These are phyloP conservation scores for Hydrotaea diabolus DNA, from an alignment of 2,888 invertebrate species.

Conservation along the genomic window DNA sequence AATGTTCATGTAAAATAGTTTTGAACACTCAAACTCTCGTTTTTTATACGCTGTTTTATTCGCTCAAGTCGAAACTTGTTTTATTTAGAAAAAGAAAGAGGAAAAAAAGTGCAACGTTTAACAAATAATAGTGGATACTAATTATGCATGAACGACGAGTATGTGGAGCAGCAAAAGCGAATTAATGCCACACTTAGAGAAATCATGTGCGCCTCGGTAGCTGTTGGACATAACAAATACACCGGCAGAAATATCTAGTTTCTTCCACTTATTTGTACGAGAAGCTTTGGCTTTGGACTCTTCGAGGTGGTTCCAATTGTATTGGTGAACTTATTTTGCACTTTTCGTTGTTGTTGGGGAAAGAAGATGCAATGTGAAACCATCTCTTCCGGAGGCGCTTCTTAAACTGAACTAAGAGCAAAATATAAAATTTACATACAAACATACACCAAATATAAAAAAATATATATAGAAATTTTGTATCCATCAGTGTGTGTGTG, in stretches of 20 bases:
- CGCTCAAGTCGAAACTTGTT: no score
- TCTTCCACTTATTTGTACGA: neutral
- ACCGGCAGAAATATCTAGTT: neutral
- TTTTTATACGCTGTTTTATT: conserved; percentile 44
- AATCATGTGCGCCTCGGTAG: neutral
- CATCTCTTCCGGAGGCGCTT: conserved; percentile 81
- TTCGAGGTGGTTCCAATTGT: neutral
- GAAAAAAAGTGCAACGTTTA: neutral
- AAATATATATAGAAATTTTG: conserved; percentile 24
- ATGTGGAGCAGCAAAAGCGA: neutral
- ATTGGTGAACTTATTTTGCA: neutral
- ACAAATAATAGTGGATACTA: conserved; percentile 8
- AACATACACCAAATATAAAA: conserved; percentile 39
- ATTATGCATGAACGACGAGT: conserved; percentile 14
- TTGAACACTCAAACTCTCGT: neutral
- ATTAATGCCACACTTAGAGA: conserved; percentile 44
- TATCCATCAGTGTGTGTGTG: no score
- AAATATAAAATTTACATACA: conserved; percentile 60
- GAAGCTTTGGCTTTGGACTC: neutral
- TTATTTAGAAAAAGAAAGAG: neutral
- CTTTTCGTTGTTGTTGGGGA: neutral
- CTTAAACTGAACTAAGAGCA: conserved; percentile 78
- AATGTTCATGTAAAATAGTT: conserved; percentile 6
- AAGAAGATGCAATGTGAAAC: conserved; percentile 70
- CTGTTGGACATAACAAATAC: neutral